Conservation (phyloP, 30 jellyfish, hydroid and myxozoan genomes). For the Cassiopea andromeda region DNA sequence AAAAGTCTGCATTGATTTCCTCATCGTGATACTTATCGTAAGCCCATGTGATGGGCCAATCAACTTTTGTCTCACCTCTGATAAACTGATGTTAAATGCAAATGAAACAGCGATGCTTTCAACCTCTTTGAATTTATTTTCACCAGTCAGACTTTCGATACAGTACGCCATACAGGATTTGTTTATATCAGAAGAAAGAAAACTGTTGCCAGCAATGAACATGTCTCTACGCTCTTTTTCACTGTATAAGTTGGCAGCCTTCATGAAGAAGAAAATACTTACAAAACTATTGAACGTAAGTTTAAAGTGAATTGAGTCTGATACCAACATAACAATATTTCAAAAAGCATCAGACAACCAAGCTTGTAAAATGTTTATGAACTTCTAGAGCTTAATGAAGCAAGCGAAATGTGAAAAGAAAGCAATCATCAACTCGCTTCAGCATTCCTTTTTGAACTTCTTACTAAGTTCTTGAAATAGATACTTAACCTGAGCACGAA, state of each 20-base stretch:
- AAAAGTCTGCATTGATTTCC: too few species aligned
- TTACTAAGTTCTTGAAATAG: too few species aligned
- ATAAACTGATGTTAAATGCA: conserved; percentile 24
- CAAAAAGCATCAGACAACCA: neutral
- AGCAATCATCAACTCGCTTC: too few species aligned
- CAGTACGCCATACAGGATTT: neutral
- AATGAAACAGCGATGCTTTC: conserved; percentile 19
- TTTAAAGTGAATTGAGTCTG: neutral
- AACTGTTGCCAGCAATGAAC: neutral
- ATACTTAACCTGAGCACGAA: too few species aligned
- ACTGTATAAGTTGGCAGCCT: conserved; percentile 54
- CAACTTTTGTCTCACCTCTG: conserved; percentile 17
- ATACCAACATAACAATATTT: neutral
- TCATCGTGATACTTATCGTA: neutral
- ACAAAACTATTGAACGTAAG: neutral
- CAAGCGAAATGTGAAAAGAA: too few species aligned
- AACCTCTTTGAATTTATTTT: neutral
- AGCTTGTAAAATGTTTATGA: too few species aligned
- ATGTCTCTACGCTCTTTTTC: conserved; percentile 19
- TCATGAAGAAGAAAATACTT: neutral
- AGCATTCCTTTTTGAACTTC: too few species aligned
- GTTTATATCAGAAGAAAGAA: neutral
- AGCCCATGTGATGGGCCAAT: neutral
- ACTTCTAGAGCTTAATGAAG: too few species aligned
- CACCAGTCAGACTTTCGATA: conserved; percentile 25